These are phyloP conservation scores for Schizaphis graminum DNA, from an alignment of 2,888 invertebrate species.

Conservation along the genomic window DNA sequence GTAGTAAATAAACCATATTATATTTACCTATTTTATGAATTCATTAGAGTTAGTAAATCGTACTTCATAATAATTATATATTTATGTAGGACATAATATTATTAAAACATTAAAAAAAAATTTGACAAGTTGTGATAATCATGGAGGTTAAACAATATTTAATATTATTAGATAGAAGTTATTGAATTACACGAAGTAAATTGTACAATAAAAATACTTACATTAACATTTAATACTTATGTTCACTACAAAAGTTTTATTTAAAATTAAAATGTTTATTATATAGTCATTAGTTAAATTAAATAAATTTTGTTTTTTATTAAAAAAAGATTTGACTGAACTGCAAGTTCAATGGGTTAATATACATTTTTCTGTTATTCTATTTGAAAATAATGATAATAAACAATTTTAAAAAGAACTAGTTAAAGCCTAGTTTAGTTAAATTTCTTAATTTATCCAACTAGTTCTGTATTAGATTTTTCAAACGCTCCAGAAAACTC, in stretches of 20 bases:
- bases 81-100: not conserved
- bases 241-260: not conserved
- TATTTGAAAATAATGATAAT: not conserved
- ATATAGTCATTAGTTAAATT: not conserved
- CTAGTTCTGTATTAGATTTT: not conserved
- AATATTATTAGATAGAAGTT: not conserved
- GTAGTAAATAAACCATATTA: not conserved
- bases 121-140: not conserved
- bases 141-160: not conserved
- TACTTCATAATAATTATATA: not conserved
- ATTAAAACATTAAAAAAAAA: not conserved
- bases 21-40: not conserved
- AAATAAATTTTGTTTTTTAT: not conserved
- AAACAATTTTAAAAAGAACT: not conserved
- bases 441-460: not conserved
- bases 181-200: not conserved
- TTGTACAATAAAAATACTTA: not conserved
- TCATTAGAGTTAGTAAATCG: not conserved
- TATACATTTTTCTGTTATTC: not conserved
- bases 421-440: not conserved
- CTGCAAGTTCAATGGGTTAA: not conserved
- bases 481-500: not conserved
- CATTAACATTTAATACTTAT: not conserved
- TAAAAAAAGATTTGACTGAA: not conserved
- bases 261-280: not conserved